phyloP scores from a whole-genome alignment of 2,888 invertebrate species.

The Caenorhabditis sp. region DNA sequence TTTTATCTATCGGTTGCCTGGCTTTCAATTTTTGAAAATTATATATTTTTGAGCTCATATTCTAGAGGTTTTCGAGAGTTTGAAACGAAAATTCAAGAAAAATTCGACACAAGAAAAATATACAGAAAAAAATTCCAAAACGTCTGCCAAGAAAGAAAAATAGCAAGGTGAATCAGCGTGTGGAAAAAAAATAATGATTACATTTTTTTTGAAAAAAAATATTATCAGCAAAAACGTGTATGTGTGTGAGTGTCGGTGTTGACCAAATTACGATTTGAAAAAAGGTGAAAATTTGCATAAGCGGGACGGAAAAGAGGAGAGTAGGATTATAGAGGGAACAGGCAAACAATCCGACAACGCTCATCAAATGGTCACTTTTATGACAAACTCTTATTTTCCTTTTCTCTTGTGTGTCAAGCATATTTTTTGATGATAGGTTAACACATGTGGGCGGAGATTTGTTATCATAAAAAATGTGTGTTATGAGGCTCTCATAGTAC shows the following conservation, averaged over 20 bases:
- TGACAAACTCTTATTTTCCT: neutral
- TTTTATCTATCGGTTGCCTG: too few relatives aligned
- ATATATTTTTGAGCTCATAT: too few relatives aligned
- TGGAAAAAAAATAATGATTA: neutral
- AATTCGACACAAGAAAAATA: neutral
- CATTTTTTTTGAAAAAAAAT: neutral
- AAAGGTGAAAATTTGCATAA: conserved; percentile 3
- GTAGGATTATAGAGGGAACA: neutral
- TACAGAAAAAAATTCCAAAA: conserved; percentile 1
- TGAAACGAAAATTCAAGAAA: neutral
- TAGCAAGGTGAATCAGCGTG: neutral
- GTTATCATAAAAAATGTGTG: neutral
- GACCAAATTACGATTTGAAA: neutral
- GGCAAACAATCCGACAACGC: neutral
- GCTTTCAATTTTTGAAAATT: too few relatives aligned
- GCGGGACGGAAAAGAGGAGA: neutral
- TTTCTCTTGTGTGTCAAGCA: neutral
- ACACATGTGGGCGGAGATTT: neutral
- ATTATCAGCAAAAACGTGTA: neutral
- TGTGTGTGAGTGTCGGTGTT: neutral
- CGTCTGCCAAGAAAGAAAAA: neutral
- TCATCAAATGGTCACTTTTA: neutral
- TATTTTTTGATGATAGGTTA: neutral
- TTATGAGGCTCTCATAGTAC: too few relatives aligned
- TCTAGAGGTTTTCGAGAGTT: too few relatives aligned